Percentiles rank a stretch among this genome's conserved stretches.
Conservation (phyloP, 1,140 invertebrate genomes). For the Sarcophaga bullata region DNA sequence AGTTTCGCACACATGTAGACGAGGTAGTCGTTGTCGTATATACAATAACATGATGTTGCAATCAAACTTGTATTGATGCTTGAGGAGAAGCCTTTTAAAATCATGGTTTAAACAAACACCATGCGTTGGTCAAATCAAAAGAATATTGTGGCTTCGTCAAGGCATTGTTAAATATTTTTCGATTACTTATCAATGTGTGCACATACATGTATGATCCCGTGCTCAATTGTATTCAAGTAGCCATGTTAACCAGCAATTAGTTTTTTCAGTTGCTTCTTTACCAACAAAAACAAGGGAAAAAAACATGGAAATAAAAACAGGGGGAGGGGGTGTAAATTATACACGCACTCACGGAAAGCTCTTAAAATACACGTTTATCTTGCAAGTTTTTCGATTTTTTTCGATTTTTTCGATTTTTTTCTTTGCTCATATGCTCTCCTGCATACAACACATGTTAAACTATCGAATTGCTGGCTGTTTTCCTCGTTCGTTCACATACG, state of each 20-base stretch:
- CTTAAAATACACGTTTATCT: too few species aligned
- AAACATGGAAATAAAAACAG: neutral
- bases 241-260: constrained; percentile 36
- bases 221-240: neutral
- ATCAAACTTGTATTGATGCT: constrained; percentile 37
- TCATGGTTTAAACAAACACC: neutral
- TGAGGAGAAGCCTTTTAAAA: neutral
- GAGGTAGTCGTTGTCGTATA: too few species aligned
- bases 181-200: neutral
- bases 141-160: neutral
- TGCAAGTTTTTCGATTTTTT: too few species aligned
- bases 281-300: neutral
- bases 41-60: constrained; percentile 27
- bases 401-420: too few species aligned
- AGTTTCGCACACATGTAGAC: too few species aligned
- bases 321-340: constrained; percentile 10
- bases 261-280: constrained; percentile 24
- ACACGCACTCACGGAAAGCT: neutral
- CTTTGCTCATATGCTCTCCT: too few species aligned
- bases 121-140: neutral
- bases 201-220: too few species aligned
- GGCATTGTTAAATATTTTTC: neutral
- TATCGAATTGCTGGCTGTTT: neutral
- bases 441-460: neutral
- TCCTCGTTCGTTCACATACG: too few species aligned